phyloP scores from a whole-genome alignment of 2,888 invertebrate genomes.

The Callinectes sapidus region DNA sequence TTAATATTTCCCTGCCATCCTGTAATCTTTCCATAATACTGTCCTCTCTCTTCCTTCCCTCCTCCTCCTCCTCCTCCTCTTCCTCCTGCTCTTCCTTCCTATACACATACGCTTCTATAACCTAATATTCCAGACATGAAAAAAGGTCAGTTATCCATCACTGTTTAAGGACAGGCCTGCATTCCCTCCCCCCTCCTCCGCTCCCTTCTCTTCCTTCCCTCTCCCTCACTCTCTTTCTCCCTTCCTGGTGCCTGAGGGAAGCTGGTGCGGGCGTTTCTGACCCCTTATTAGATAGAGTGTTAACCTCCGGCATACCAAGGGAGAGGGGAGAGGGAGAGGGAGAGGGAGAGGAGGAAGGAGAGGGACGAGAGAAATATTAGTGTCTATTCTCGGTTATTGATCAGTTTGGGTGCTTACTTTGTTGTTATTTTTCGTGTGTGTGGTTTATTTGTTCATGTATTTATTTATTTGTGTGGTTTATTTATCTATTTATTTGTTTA shows the following conservation, averaged over 20 bases:
- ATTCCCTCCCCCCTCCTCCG: background rate
- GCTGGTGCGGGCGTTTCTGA: background rate
- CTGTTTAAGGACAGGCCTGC: background rate
- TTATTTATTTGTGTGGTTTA: no score
- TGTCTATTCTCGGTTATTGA: background rate
- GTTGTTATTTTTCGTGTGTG: background rate
- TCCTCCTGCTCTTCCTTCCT: background rate
- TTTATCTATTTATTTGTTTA: no score
- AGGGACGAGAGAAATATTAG: background rate
- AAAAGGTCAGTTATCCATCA: conserved; percentile 9
- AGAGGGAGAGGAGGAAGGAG: background rate
- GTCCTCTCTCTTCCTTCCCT: background rate
- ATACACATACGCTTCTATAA: background rate
- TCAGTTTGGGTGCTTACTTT: background rate
- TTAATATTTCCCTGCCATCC: no score
- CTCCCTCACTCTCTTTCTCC: background rate
- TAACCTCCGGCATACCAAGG: background rate
- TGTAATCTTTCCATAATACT: no score
- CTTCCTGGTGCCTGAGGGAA: background rate
- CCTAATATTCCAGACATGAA: background rate
- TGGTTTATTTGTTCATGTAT: no score
- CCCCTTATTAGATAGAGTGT: conserved; percentile 19
- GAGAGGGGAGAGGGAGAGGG: background rate
- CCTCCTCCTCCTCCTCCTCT: background rate
- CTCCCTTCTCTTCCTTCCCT: background rate